These are phyloP conservation scores for Scaeva pyrastri DNA, from an alignment of 2,888 invertebrate species.

Conservation along the genomic window DNA sequence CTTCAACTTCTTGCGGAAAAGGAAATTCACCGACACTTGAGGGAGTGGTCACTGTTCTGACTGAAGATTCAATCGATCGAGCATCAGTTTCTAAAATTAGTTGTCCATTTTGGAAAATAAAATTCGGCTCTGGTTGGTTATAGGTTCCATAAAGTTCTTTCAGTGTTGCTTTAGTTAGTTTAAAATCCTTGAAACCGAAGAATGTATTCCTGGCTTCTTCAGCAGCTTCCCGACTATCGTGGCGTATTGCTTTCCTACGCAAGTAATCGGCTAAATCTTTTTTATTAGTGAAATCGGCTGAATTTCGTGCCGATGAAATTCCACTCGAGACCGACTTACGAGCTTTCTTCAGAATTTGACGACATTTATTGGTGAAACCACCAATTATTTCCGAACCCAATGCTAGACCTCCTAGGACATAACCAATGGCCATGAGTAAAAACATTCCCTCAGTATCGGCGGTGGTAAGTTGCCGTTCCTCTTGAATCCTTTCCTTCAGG, in stretches of 20 bases:
- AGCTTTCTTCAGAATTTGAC: slow-evolving; percentile 81
- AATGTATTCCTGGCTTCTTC: slow-evolving; percentile 75
- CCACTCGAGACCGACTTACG: slow-evolving; percentile 78
- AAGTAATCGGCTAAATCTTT: slow-evolving; percentile 62
- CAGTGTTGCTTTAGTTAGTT: slow-evolving; percentile 81
- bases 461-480: slow-evolving; percentile 90
- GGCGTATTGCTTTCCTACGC: slow-evolving; percentile 45
- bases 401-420: slow-evolving; percentile 87
- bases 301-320: slow-evolving; percentile 79
- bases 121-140: slow-evolving; percentile 76
- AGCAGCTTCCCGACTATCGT: slow-evolving; percentile 16
- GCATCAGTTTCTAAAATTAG: slow-evolving; percentile 76
- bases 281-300: slow-evolving; percentile 55
- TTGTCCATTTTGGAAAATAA: slow-evolving; percentile 76
- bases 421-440: slow-evolving; percentile 89
- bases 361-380: slow-evolving; percentile 87
- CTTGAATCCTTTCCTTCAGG: slow-evolving; percentile 84
- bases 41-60: slow-evolving; percentile 36
- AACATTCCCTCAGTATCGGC: slow-evolving; percentile 94
- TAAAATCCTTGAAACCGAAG: slow-evolving; percentile 81
- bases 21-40: slow-evolving; percentile 18
- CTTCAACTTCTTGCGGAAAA: slow-evolving; percentile 10
- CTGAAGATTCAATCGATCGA: slow-evolving; percentile 69
- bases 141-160: slow-evolving; percentile 81
- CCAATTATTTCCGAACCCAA: slow-evolving; percentile 89